A percentile compares a stretch with the other conserved stretches of the same genome.
Conservation (phyloP, 2,797 vertebrate genomes). For the Anomalospiza imberbis region DNA sequence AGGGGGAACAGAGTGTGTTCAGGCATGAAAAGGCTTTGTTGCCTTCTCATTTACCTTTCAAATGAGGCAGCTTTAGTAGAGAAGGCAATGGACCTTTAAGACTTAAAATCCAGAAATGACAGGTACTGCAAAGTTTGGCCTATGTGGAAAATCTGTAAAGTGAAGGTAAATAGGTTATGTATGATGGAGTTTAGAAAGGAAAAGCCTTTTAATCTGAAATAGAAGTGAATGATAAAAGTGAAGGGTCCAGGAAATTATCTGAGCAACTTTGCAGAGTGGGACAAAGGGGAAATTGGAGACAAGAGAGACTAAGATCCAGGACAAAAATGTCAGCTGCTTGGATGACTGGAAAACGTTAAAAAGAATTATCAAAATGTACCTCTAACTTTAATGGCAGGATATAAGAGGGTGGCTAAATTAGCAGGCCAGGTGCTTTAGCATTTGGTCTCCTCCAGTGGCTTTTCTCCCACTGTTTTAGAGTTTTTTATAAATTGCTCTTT, state of each 20-base stretch:
- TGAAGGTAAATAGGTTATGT: background rate
- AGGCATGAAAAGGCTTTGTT: background rate
- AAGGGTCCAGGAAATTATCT: background rate
- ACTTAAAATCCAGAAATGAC: background rate
- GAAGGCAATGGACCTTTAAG: background rate
- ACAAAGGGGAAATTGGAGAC: background rate
- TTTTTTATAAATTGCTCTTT: background rate
- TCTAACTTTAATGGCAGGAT: background rate
- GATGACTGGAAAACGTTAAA: background rate
- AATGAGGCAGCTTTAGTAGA: background rate
- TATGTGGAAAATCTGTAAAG: background rate
- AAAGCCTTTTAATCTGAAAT: background rate
- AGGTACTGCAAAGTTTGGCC: background rate
- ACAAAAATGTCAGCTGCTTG: background rate
- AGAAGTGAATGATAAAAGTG: background rate
- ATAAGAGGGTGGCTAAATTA: background rate
- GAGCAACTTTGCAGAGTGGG: background rate
- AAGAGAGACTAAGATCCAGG: background rate
- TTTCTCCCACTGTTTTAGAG: background rate
- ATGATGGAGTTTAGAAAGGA: background rate
- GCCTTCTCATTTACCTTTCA: slow-evolving; percentile 22
- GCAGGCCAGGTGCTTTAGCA: background rate
- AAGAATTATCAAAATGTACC: background rate
- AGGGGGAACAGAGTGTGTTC: background rate
- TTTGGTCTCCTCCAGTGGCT: background rate